phyloP scores from a whole-genome alignment of 2,888 invertebrate species.

The Mythimna loreyi region DNA sequence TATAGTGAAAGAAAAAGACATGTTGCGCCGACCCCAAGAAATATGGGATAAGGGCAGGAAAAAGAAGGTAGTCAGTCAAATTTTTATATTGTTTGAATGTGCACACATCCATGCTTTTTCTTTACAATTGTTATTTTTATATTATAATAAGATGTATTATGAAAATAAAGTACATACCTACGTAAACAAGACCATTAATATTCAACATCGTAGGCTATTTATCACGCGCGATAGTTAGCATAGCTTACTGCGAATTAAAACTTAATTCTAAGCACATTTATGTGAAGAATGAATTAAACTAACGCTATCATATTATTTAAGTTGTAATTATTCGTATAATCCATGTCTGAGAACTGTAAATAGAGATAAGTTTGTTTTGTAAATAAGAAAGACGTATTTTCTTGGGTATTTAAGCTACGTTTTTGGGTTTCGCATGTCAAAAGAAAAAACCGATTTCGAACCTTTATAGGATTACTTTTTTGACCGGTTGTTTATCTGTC shows the following conservation, averaged over 20 bases:
- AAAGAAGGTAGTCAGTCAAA: too few relatives aligned
- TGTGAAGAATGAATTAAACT: slow-evolving; percentile 32
- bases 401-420: too few relatives aligned
- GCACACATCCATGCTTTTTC: too few relatives aligned
- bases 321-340: slow-evolving; percentile 44
- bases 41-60: too few relatives aligned
- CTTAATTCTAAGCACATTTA: slow-evolving; percentile 34
- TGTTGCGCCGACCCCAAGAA: too few relatives aligned
- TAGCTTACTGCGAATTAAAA: slow-evolving; percentile 50
- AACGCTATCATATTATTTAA: slow-evolving; percentile 26
- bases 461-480: too few relatives aligned
- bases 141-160: background rate
- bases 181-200: slow-evolving; percentile 19
- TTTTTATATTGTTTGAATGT: too few relatives aligned
- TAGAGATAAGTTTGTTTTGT: slow-evolving; percentile 28
- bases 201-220: slow-evolving; percentile 34
- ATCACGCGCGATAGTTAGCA: slow-evolving; percentile 44
- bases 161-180: slow-evolving; percentile 11
- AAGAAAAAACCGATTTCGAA: too few relatives aligned
- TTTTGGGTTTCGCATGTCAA: too few relatives aligned
- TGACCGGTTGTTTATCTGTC: too few relatives aligned
- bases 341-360: slow-evolving; percentile 36
- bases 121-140: too few relatives aligned
- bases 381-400: background rate
- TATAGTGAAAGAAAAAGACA: too few relatives aligned